These are phyloP conservation scores for Druceiella hillmani DNA, from an alignment of 2,888 invertebrate species.

Conservation along the genomic window DNA sequence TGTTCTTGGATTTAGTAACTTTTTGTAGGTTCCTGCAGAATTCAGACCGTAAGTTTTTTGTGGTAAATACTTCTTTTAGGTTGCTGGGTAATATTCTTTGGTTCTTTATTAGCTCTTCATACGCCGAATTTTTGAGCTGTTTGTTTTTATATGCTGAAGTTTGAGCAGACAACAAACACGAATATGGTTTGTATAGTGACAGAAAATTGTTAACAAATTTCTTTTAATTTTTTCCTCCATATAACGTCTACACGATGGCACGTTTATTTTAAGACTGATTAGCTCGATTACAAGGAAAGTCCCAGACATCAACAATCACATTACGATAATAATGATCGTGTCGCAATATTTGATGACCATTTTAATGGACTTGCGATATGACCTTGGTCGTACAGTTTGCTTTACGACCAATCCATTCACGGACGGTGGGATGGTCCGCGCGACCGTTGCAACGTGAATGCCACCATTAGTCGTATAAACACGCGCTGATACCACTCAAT, in stretches of 20 bases:
- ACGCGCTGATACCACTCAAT: too few species aligned
- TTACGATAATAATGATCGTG: constrained; percentile 2
- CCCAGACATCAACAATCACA: not conserved
- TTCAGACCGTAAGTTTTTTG: constrained; percentile 3
- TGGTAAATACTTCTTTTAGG: constrained; percentile 2
- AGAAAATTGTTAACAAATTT: constrained; percentile 1
- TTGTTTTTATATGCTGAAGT: constrained; percentile 2
- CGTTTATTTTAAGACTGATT: not conserved
- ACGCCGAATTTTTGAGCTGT: constrained; percentile 3
- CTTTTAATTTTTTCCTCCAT: constrained; percentile 2
- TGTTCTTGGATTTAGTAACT: not conserved
- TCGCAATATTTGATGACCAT: constrained; percentile 3
- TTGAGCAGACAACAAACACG: constrained; percentile 1
- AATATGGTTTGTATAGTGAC: constrained; percentile 1
- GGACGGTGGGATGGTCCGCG: too few species aligned
- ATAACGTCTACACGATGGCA: not conserved
- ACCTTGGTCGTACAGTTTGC: constrained; percentile 3
- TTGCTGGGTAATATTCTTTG: constrained; percentile 1
- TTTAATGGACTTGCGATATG: constrained; percentile 2
- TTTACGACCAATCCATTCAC: constrained; percentile 4
- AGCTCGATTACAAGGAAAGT: not conserved
- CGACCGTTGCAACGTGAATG: too few species aligned
- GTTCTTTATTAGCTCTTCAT: constrained; percentile 1
- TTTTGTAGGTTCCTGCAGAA: constrained; percentile 3
- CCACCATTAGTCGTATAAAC: too few species aligned